Percentiles rank a stretch among this genome's conserved stretches.
These are phyloP conservation scores for Anaspis maculata DNA, from an alignment of 2,888 invertebrate genomes.

Conservation along the genomic window DNA sequence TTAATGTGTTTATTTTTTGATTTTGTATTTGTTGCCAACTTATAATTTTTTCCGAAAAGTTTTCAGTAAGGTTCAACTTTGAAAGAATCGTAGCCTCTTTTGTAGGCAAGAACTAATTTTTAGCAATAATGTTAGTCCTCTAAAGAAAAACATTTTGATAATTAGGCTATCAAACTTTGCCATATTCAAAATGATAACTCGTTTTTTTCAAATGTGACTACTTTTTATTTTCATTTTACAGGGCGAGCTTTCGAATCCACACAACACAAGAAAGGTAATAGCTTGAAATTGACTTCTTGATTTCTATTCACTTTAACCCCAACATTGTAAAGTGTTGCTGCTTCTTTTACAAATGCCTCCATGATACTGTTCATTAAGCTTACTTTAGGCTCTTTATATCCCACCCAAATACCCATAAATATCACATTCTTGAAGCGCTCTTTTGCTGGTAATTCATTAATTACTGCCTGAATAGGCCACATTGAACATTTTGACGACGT, in stretches of 20 bases:
- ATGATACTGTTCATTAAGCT: neutral
- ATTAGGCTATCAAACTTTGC: no score
- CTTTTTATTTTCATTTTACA: no score
- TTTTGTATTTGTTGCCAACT: no score
- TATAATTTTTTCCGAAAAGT: no score
- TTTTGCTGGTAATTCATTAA: constrained; percentile 1
- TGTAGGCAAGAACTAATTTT: no score
- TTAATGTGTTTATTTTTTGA: no score
- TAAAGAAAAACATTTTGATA: no score
- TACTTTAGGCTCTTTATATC: neutral
- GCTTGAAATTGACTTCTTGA: neutral
- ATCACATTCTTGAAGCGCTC: constrained; percentile 1
- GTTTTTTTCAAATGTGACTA: no score
- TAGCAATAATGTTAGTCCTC: no score
- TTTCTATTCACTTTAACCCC: neutral
- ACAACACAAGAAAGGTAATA: neutral
- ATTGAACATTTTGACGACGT: neutral
- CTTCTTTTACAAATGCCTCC: neutral
- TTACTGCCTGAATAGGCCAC: neutral
- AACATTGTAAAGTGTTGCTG: neutral
- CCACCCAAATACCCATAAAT: constrained; percentile 1
- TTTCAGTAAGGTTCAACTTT: no score
- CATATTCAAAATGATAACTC: no score
- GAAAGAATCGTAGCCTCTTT: no score
- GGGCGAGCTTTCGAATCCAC: constrained; percentile 1